These are phyloP conservation scores for Scolopax bukidnonensis DNA, from an alignment of 2,797 vertebrate species.

Conservation along the genomic window DNA sequence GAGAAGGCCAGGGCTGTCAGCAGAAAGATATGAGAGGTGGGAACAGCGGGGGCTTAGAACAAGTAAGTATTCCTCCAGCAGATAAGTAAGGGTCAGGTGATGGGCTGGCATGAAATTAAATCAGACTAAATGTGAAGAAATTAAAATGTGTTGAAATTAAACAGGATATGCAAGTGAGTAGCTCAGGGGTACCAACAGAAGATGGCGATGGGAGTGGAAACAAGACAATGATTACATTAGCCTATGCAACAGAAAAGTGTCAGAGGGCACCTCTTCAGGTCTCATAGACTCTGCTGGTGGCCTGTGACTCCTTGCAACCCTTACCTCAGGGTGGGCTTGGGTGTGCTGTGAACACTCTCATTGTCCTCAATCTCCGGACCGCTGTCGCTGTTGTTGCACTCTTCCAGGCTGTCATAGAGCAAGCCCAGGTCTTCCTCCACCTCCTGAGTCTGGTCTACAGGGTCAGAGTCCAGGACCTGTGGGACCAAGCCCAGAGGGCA, in stretches of 20 bases:
- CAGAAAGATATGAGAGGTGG: neutral
- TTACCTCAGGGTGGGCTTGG: slow-evolving; percentile 87
- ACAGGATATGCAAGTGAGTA: neutral
- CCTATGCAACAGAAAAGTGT: neutral
- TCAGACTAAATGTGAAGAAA: neutral
- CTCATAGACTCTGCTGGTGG: neutral
- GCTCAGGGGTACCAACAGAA: neutral
- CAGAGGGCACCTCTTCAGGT: neutral
- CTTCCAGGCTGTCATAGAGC: slow-evolving; percentile 95
- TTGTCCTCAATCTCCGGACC: slow-evolving; percentile 97
- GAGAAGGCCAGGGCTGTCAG: neutral
- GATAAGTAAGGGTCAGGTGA: neutral
- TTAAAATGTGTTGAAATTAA: neutral
- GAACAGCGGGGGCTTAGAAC: neutral
- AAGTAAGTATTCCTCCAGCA: neutral
- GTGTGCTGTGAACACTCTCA: slow-evolving; percentile 95
- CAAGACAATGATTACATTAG: neutral
- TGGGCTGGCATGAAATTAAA: neutral
- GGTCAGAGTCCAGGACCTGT: slow-evolving; percentile 77
- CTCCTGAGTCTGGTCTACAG: slow-evolving; percentile 92
- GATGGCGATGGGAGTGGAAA: neutral
- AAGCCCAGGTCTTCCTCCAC: slow-evolving; percentile 96
- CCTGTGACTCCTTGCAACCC: slow-evolving; percentile 60
- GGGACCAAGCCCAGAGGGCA: slow-evolving; percentile 70
- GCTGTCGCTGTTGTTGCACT: slow-evolving; percentile 97